Evolutionary conservation across 2,888 invertebrate species (phyloP).

Genomic region (Geotrupes spiniger): DNA sequence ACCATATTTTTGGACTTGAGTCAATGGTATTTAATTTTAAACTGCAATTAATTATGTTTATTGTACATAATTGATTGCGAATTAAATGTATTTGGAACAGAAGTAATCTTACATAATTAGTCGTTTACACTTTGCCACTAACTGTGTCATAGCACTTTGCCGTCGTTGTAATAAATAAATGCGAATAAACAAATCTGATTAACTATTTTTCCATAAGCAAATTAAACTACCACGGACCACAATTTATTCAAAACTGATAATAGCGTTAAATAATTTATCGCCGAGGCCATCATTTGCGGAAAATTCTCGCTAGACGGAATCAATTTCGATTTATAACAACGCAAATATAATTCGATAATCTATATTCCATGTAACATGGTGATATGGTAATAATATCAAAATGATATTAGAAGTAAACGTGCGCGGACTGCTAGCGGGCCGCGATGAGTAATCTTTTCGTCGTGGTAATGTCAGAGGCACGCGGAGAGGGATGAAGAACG

Average conservation of each 20-base stretch:
- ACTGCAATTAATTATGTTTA: too few relatives aligned
- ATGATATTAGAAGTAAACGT: constrained; percentile 45
- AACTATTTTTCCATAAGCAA: too few relatives aligned
- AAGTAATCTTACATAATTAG: too few relatives aligned
- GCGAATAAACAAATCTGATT: too few relatives aligned
- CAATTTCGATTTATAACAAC: constrained; percentile 34
- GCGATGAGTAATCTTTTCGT: constrained; percentile 38
- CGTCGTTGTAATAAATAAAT: too few relatives aligned
- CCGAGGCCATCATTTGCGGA: constrained; percentile 4
- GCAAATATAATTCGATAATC: constrained; percentile 44
- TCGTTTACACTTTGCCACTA: too few relatives aligned
- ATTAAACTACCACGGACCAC: too few relatives aligned
- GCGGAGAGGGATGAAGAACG: constrained; percentile 30
- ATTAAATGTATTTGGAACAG: too few relatives aligned
- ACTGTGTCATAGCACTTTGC: too few relatives aligned
- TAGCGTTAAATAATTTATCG: constrained; percentile 4
- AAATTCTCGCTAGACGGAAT: constrained; percentile 17
- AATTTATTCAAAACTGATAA: constrained; percentile 6
- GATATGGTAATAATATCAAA: constrained; percentile 49
- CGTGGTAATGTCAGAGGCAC: constrained; percentile 28
- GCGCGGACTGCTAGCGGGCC: constrained; percentile 30
- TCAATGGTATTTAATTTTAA: too few relatives aligned
- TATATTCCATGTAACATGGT: constrained; percentile 43
- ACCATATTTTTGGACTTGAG: too few relatives aligned
- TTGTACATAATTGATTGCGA: too few relatives aligned